Evolutionary conservation across 2,113 vertebrate species (phyloP), one percentile per base, ranked within the genome.

Genomic region (Nansenia antarctica): DNA sequence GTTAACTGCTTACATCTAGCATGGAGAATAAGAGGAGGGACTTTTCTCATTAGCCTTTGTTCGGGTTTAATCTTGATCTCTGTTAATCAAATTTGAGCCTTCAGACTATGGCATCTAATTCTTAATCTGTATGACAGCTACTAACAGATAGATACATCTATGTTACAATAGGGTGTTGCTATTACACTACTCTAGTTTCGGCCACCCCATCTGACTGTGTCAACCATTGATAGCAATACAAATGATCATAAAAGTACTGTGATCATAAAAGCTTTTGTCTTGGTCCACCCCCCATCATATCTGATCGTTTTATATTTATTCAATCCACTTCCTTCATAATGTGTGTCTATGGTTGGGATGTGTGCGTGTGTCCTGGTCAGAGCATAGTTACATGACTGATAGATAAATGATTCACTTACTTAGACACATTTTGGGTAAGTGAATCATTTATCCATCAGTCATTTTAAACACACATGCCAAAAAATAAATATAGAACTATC

Each of bases 41-140:
- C 20, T 64, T 47, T 42, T 63, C 18, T 27, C 20, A 9, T 26
- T 62, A 15, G 22, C 24, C 24, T 62, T 39, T 62, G 20, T 61
- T 62, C n/a, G 78, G 42, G 77, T 84, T 81, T 84, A 66, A 77
- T 82, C 79, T 83, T 47, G 26, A 53, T 81, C 63, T 74, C 49
- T 47, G 2, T 67, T 75, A 71, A 60, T 74, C 57, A 65, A 65
- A 27, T 35, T 9, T 73, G 65, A 85, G 9, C 55, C 55, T n/a
- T 80, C 58, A 82, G 64, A 37, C 2, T 1, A 1, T 70, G 59
- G 11, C 37, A 12, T 49, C 76, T 82, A 74, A 62, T 0, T 69
- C 31, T 60, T 79, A 60, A 83, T 74, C 79, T 69, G 3, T 34
- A 67, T 1, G 9, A n/a, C n/a, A 81, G 59, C 8, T 11, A 7